Conservation (phyloP, 2,888 invertebrate genomes). For the Lumbricus terrestris region DNA sequence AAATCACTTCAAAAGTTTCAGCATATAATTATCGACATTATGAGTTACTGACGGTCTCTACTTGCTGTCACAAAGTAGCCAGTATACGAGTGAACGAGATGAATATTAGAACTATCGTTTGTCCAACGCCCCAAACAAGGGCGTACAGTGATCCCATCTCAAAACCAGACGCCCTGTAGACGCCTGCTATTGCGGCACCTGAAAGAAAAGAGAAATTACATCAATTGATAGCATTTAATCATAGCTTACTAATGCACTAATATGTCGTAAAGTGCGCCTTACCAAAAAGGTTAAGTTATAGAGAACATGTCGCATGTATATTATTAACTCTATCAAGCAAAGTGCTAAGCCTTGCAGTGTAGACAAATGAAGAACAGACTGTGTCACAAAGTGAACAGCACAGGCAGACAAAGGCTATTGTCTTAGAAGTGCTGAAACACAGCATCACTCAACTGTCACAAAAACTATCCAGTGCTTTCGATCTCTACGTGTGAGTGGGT, state of each 20-base stretch:
- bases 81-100: constrained; percentile 89
- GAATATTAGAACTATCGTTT: constrained; percentile 82
- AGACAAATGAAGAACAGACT: no score
- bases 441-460: no score
- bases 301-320: background rate
- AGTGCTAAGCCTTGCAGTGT: no score
- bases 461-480: no score
- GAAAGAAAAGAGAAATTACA: constrained; percentile 57
- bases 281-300: background rate
- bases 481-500: no score
- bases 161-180: constrained; percentile 84
- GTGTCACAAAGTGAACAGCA: background rate
- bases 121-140: constrained; percentile 89
- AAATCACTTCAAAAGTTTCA: background rate
- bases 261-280: background rate
- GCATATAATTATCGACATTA: background rate
- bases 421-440: no score
- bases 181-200: constrained; percentile 89
- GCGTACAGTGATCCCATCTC: constrained; percentile 89
- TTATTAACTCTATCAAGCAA: background rate
- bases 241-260: no score
- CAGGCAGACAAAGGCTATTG: background rate
- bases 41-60: background rate
- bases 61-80: constrained; percentile 73
- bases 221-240: background rate